Percentiles rank a stretch among this genome's conserved stretches.
Conservation (phyloP, 2,888 invertebrate genomes). For the Seira musarum region DNA sequence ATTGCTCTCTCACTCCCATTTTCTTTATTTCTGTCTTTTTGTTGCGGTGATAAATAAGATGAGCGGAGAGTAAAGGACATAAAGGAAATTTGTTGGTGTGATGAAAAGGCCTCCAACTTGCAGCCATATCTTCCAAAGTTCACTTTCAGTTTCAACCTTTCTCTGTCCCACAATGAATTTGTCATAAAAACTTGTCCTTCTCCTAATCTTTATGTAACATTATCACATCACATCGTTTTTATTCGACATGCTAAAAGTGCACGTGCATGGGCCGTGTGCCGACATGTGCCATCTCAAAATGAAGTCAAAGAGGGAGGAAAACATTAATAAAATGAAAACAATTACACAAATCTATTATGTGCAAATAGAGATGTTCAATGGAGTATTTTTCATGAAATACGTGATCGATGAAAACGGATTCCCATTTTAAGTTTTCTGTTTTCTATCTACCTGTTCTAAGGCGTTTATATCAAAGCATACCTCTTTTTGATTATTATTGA, state of each 20-base stretch:
- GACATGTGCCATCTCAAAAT: slow-evolving; percentile 4
- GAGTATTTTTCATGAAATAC: no score
- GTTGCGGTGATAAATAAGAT: slow-evolving; percentile 17
- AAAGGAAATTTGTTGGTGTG: no score
- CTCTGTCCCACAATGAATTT: not conserved
- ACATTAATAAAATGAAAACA: slow-evolving; percentile 31
- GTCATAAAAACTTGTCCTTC: not conserved
- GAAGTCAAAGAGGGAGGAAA: not conserved
- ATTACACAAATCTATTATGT: slow-evolving; percentile 50
- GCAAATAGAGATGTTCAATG: slow-evolving; percentile 9
- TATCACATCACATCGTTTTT: no score
- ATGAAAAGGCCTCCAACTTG: not conserved
- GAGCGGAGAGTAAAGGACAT: not conserved
- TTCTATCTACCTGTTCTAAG: no score
- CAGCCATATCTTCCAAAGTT: not conserved
- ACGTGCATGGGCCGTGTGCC: slow-evolving; percentile 19
- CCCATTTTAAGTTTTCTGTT: no score
- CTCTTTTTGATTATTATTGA: no score
- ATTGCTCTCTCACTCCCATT: slow-evolving; percentile 19
- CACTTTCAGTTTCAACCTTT: not conserved
- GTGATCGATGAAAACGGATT: no score
- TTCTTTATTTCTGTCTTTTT: slow-evolving; percentile 16
- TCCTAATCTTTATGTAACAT: not conserved
- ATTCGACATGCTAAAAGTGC: not conserved
- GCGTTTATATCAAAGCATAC: no score